Evolutionary conservation across 2,113 vertebrate genomes (phyloP).

Genomic region (Dolichotis patagonum): DNA sequence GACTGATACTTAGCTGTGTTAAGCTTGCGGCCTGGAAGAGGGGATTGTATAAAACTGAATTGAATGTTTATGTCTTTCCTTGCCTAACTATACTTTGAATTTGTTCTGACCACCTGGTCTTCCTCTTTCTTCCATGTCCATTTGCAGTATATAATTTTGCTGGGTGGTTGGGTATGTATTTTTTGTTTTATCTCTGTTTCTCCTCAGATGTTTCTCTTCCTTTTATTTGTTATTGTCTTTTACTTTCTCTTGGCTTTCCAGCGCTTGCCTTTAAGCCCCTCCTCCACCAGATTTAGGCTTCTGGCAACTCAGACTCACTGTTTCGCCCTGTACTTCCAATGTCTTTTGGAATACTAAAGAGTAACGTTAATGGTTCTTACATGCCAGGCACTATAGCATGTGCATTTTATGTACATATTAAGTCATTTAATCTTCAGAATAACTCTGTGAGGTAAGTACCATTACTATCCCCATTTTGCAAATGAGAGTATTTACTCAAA

Average conservation of each 20-base stretch:
- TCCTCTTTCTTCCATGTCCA: fast-evolving
- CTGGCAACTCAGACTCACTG: background rate
- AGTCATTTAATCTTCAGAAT: background rate
- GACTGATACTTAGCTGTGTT: background rate
- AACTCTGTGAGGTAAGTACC: background rate
- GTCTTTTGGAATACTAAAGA: background rate
- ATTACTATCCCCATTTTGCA: background rate
- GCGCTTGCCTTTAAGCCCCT: background rate
- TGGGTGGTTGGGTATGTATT: background rate
- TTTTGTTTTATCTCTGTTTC: background rate
- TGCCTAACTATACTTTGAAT: background rate
- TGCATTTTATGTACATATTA: background rate
- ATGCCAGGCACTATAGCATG: background rate
- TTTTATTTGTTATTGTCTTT: background rate
- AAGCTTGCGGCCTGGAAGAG: background rate
- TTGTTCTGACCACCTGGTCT: background rate
- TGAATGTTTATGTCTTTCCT: background rate
- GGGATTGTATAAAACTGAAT: background rate
- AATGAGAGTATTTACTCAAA: background rate
- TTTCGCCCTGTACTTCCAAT: background rate
- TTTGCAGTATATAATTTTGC: background rate
- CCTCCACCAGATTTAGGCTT: background rate
- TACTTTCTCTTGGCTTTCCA: background rate
- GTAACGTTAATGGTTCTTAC: background rate
- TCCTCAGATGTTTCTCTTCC: background rate